Base-by-base conservation (phyloP, 2,888 invertebrate genomes). In the Morpho achilles region DNA sequence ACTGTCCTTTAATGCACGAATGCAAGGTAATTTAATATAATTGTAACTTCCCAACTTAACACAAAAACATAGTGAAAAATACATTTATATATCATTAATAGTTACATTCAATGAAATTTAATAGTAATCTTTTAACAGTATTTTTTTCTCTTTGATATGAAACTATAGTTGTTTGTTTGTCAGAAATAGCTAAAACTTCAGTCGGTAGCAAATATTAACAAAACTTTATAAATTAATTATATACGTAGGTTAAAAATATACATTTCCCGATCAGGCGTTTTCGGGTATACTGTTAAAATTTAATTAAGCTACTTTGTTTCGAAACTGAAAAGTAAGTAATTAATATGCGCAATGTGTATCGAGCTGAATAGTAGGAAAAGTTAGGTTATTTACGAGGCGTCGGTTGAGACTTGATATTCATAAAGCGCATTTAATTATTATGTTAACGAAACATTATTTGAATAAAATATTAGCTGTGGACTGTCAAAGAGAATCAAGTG, bases 361-460 rank as follows among this genome's bases (percentile, higher is more conserved):
- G 78, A 81, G 80, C 77, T 77, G 80, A 81, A 83, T 78, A 82
- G 77, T 81, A 81, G 74, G 77, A 84, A 84, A 86, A 88, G 82
- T 88, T 87, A 40, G 62, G 75, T 75, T 85, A 82, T 87, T 87
- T 84, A 79, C 77, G 74, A 77, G 80, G 84, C 82, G 87, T 84
- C 81, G 80, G 81, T 79, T 79, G 82, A 79, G 78, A 84, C 74
- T 88, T 88, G 82, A 79, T 87, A 89, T 90, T 89, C 89, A 89
- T 86, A 85, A 87, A 84, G 81, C 80, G 84, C 80, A 78, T 89
- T 87, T 89, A 88, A 89, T 89, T 89, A 89, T 84, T 86, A 89
- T 89, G 88, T 84, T 84, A 90, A 90, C 86, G 87, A 87, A 84
- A 81, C 80, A 82, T 80, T 77, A 84, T 81, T 81, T 89, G 89